phyloP scores from a whole-genome alignment of 2,888 invertebrate species.

The Mythimna impura region DNA sequence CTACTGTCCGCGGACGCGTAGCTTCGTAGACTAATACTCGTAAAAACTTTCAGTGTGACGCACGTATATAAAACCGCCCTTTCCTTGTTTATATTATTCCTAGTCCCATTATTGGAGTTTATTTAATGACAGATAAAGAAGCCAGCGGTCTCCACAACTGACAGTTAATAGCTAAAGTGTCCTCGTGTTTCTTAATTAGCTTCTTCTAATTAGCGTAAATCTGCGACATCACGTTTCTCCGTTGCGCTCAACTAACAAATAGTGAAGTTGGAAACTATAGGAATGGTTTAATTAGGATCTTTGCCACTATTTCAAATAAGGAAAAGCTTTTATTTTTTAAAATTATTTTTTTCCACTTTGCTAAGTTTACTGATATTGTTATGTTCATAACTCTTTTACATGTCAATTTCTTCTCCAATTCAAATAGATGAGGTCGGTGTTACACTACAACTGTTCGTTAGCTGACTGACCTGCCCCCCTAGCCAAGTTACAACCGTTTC shows the following conservation, averaged over 20 bases:
- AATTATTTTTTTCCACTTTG: no score
- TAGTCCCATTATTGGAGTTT: constrained; percentile 26
- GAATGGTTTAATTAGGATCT: background rate
- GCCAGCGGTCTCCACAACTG: constrained; percentile 43
- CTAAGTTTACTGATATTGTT: no score
- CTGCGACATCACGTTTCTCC: constrained; percentile 52
- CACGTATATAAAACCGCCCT: constrained; percentile 3
- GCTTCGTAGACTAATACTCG: no score
- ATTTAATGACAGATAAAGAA: constrained; percentile 26
- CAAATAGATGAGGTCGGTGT: no score
- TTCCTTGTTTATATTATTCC: constrained; percentile 17
- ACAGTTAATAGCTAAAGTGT: constrained; percentile 62
- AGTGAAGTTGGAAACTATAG: background rate
- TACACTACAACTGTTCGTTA: no score
- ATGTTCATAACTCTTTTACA: no score
- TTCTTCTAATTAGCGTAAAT: constrained; percentile 72
- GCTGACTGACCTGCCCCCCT: no score
- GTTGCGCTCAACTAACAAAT: constrained; percentile 13
- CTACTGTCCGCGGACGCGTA: no score
- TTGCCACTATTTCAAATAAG: background rate
- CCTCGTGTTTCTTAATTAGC: constrained; percentile 72
- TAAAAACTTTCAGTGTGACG: background rate
- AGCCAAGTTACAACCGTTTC: no score
- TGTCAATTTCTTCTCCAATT: no score
- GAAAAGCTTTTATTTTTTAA: no score